Base-by-base conservation (phyloP, 2,113 vertebrate species). In the Baryphthengus martii region DNA sequence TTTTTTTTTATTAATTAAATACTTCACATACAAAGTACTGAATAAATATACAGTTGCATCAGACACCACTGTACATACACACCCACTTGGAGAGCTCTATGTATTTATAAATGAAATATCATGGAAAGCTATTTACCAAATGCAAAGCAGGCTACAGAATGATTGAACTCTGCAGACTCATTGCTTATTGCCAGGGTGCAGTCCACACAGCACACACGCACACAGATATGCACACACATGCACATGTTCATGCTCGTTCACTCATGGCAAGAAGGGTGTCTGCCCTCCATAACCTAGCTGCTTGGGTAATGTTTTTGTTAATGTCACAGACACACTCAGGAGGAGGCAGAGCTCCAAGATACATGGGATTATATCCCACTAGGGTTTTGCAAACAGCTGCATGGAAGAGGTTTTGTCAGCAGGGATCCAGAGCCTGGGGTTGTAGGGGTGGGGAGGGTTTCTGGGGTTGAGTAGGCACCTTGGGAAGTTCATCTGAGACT, bases 41-140 rank as follows among this genome's bases (percentile, higher is more conserved):
- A 96, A 96, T 96, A 97, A 96, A 97, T 96, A 96, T 18, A 84
- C 7, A 89, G 61, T 40, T 82, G 58, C 85, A 65, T 73, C 82
- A 94, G 92, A 80, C 2, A 17, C 47, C 83, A 33, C 40, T 44
- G 65, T 81, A 67, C 56, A 72, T 53, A 88, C 45, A 77, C 37
- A 68, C 61, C 47, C 85, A 86, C 68, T 44, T 68, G 76, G 88
- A 77, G 68, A 94, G 37, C 59, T 84, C 59, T 67, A 28, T 78
- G 47, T 77, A 65, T 77, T 90, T 92, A 55, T 4, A 17, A 8
- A 67, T n/a, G 50, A 90, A 91, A 93, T 95, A 88, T 35, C 45
- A 77, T 6, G 42, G 82, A 79, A 93, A 91, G 26, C 44, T 68
- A 52, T 44, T 93, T 78, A 77, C 52, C 76, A 80, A 80, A 84